Conservation (phyloP, 2,113 vertebrate species). For the Phaethornis superciliosus region DNA sequence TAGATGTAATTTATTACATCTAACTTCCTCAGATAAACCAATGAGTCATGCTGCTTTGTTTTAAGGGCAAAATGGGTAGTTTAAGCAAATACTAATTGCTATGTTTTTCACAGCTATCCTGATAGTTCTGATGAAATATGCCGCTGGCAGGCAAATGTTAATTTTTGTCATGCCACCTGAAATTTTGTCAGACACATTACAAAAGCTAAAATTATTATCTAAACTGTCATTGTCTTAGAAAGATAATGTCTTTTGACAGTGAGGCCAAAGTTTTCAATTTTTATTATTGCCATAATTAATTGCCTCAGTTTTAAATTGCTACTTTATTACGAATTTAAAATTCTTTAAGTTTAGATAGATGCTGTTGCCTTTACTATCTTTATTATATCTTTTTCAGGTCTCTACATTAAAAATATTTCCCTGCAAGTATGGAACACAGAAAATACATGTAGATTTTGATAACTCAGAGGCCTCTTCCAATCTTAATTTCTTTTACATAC, state of each 20-base stretch:
- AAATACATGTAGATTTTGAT: background rate
- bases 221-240: background rate
- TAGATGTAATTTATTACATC: background rate
- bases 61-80: background rate
- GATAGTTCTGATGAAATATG: background rate
- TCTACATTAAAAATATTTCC: background rate
- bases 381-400: background rate
- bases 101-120: background rate
- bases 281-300: background rate
- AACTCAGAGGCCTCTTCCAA: background rate
- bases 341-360: background rate
- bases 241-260: background rate
- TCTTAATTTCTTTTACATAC: background rate
- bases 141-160: background rate
- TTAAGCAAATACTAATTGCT: background rate
- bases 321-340: background rate
- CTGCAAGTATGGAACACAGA: background rate
- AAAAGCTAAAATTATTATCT: background rate
- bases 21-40: background rate
- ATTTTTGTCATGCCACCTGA: background rate
- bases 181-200: background rate
- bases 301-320: background rate
- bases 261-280: background rate
- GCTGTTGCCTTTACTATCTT: background rate
- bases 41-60: conserved; percentile 8